These are phyloP conservation scores for Zosterops borbonicus DNA, from an alignment of 2,113 vertebrate genomes.

Conservation along the genomic window DNA sequence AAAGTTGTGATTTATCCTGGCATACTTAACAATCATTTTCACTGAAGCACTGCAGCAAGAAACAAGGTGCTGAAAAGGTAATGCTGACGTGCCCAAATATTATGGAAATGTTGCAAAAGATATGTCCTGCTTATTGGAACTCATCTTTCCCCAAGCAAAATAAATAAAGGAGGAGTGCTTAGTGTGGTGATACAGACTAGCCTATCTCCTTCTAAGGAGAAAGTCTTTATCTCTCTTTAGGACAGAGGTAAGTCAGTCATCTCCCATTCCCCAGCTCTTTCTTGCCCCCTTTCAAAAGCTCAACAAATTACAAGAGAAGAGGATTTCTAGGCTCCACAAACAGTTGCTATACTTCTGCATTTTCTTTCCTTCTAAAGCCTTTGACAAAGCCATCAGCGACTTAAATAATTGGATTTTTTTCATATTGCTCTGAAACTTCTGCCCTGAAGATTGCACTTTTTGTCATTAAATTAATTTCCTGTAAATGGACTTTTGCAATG, in stretches of 20 bases:
- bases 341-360: not conserved
- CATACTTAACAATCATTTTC: not conserved
- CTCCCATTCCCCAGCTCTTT: not conserved
- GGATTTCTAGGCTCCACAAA: not conserved
- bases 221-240: not conserved
- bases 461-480: not conserved
- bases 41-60: not conserved
- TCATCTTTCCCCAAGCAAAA: not conserved
- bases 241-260: not conserved
- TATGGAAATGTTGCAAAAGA: not conserved
- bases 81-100: not conserved
- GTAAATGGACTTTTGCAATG: not conserved
- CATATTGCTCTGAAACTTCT: not conserved
- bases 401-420: not conserved
- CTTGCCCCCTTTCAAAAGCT: not conserved
- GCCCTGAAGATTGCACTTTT: not conserved
- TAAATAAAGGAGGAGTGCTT: not conserved
- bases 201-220: not conserved
- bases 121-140: not conserved
- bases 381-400: not conserved
- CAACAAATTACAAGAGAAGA: not conserved
- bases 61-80: not conserved
- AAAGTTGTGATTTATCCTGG: not conserved
- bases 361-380: not conserved
- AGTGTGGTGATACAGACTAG: not conserved